Conservation (phyloP, 1,140 invertebrate species). For the Ganaspis sp. region DNA sequence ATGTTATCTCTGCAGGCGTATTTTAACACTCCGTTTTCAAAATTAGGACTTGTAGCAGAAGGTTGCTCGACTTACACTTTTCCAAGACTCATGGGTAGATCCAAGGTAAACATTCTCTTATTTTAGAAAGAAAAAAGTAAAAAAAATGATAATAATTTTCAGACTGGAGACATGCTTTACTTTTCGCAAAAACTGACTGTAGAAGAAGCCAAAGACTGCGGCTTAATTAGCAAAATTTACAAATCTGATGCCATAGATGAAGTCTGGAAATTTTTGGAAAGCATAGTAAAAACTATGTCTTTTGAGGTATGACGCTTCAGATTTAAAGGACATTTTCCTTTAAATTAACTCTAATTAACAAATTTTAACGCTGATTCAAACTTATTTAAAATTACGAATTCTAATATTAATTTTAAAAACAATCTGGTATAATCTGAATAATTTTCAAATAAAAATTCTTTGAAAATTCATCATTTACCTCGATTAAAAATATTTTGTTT, state of each 20-base stretch:
- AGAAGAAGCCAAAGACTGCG: conserved; percentile 82
- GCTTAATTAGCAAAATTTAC: conserved; percentile 85
- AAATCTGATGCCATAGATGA: conserved; percentile 57
- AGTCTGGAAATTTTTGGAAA: conserved; percentile 58
- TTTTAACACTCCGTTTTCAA: conserved; percentile 91
- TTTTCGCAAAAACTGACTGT: conserved; percentile 89
- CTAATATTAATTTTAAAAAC: too few relatives aligned
- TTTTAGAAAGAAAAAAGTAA: conserved; percentile 32
- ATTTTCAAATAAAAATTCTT: conserved; percentile 31
- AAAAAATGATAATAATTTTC: conserved; percentile 52
- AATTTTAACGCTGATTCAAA: too few relatives aligned
- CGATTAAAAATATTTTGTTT: too few relatives aligned
- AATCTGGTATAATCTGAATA: too few relatives aligned
- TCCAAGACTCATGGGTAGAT: conserved; percentile 86
- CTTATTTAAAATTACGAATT: too few relatives aligned
- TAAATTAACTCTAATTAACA: too few relatives aligned
- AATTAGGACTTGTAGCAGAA: conserved; percentile 88
- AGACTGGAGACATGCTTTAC: conserved; percentile 88
- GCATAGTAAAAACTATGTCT: conserved; percentile 54
- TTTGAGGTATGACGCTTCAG: conserved; percentile 63
- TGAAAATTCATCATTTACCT: not conserved
- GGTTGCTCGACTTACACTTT: conserved; percentile 90
- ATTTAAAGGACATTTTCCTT: conserved; percentile 24
- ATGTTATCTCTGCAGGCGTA: conserved; percentile 79
- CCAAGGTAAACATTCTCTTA: conserved; percentile 77